These are phyloP conservation scores for Hiodon alosoides DNA, from an alignment of 2,113 vertebrate species.

Conservation along the genomic window DNA sequence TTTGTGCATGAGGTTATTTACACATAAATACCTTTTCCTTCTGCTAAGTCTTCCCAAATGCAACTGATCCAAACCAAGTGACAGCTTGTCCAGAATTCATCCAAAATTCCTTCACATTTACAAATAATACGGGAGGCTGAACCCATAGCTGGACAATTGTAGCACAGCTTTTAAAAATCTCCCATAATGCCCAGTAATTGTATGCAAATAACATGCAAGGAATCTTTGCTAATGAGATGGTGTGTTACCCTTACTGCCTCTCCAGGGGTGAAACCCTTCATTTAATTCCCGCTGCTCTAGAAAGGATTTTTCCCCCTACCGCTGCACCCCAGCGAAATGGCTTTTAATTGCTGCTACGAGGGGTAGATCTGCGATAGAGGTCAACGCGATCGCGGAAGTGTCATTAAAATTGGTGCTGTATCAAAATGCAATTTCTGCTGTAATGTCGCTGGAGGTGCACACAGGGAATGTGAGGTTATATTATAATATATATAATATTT, in stretches of 20 bases:
- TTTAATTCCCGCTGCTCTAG: slow-evolving; percentile 7
- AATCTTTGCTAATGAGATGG: slow-evolving; percentile 33
- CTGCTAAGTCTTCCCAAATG: not conserved
- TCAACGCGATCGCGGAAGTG: slow-evolving; percentile 22
- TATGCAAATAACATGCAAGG: slow-evolving; percentile 40
- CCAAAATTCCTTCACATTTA: slow-evolving; percentile 16
- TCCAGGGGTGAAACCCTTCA: slow-evolving; percentile 26
- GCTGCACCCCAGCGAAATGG: slow-evolving; percentile 22
- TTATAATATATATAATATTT: too few relatives aligned
- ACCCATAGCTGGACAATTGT: slow-evolving; percentile 3
- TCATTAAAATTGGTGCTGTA: too few relatives aligned
- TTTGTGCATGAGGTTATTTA: too few relatives aligned
- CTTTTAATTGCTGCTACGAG: slow-evolving; percentile 35
- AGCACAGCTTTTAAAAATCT: slow-evolving; percentile 4
- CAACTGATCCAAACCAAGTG: not conserved
- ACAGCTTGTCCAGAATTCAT: not conserved
- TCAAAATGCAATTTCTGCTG: slow-evolving; percentile 20
- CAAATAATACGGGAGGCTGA: not conserved
- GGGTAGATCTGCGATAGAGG: slow-evolving; percentile 25
- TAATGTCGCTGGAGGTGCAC: not conserved
- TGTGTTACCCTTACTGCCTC: slow-evolving; percentile 19
- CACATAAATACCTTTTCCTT: too few relatives aligned
- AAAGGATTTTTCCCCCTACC: slow-evolving; percentile 10
- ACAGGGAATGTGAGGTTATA: not conserved
- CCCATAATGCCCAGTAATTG: slow-evolving; percentile 33